Evolutionary conservation across 2,888 invertebrate species (phyloP).

Genomic region (Phasia obesa): DNA sequence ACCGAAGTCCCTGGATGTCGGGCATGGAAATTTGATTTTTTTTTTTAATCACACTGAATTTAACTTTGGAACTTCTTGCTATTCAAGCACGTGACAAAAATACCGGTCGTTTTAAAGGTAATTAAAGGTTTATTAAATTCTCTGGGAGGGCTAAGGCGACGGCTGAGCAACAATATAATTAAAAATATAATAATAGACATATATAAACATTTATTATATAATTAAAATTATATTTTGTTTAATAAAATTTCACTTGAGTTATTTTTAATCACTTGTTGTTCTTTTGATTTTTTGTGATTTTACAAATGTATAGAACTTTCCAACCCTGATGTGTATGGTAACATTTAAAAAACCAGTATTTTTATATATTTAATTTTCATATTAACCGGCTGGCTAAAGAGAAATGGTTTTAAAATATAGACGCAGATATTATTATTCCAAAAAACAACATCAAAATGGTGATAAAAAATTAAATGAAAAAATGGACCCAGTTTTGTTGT

Average conservation of each 20-base stretch:
- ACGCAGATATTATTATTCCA: slow-evolving; percentile 25
- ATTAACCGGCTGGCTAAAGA: slow-evolving; percentile 41
- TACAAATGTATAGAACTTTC: not conserved
- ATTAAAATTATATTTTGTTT: no score
- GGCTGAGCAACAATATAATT: no score
- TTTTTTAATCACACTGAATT: not conserved
- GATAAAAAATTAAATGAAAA: not conserved
- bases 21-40: not conserved
- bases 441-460: slow-evolving; percentile 27
- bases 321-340: not conserved
- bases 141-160: no score
- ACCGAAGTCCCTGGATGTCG: not conserved
- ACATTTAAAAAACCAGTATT: slow-evolving; percentile 44
- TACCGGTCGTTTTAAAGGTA: no score
- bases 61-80: no score
- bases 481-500: slow-evolving; percentile 38
- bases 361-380: slow-evolving; percentile 32
- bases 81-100: no score
- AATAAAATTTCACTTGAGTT: no score
- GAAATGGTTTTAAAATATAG: slow-evolving; percentile 57
- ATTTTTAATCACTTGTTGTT: no score
- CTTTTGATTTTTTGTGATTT: no score
- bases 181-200: no score
- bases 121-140: no score
- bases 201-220: no score